These are phyloP conservation scores for Blera fallax DNA, from an alignment of 2,888 invertebrate species.

Conservation along the genomic window DNA sequence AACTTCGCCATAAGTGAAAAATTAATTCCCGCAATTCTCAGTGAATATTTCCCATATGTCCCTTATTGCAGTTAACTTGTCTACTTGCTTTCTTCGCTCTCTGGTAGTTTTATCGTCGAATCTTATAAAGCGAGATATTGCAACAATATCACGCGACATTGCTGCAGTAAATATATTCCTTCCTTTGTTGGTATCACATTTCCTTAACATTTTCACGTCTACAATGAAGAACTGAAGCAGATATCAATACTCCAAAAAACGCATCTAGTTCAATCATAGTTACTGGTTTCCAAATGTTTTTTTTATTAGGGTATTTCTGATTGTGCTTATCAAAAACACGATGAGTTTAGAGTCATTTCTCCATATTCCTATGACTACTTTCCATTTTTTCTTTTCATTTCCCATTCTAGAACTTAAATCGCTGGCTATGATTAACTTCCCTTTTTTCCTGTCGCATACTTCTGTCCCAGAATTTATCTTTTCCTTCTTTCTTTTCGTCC, in stretches of 20 bases:
- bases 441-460: too few relatives aligned
- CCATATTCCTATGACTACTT: too few relatives aligned
- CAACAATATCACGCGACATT: background rate
- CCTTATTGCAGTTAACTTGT: background rate
- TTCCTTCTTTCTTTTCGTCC: too few relatives aligned
- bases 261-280: background rate
- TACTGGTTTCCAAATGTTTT: background rate
- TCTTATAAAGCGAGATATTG: slow-evolving; percentile 1
- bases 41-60: background rate
- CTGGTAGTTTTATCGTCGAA: background rate
- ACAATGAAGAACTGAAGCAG: background rate
- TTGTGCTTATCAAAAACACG: too few relatives aligned
- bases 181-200: background rate
- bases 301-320: background rate
- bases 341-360: too few relatives aligned
- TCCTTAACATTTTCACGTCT: background rate
- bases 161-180: background rate
- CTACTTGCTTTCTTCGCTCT: background rate
- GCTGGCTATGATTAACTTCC: too few relatives aligned
- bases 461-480: too few relatives aligned
- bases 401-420: too few relatives aligned
- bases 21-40: background rate
- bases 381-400: too few relatives aligned
- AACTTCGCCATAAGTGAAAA: background rate
- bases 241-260: slow-evolving; percentile 2